A percentile compares a stretch with the other conserved stretches of the same genome.
Evolutionary conservation across 2,888 invertebrate genomes (phyloP).

Genomic region (Pristionchus japonicus): DNA sequence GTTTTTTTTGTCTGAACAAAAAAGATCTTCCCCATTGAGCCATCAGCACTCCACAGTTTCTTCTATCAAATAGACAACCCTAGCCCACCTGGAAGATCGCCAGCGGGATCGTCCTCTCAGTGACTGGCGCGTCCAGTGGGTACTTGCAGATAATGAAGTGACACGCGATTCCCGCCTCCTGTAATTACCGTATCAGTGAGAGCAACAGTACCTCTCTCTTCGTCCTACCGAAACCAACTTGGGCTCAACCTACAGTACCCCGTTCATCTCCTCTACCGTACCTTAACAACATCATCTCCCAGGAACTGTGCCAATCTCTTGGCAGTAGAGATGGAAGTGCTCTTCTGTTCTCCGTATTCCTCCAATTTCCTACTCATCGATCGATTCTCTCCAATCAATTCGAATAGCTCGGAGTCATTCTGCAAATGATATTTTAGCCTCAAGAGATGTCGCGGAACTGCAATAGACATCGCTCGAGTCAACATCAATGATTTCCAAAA

Average conservation of each 20-base stretch:
- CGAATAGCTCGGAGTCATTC: slow-evolving; percentile 94
- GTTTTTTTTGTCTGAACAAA: too few relatives aligned
- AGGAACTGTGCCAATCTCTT: slow-evolving; percentile 89
- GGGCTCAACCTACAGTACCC: background rate
- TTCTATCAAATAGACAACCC: background rate
- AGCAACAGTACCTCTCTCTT: background rate
- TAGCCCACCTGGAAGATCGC: slow-evolving; percentile 82
- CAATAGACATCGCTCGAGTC: background rate
- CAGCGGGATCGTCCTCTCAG: slow-evolving; percentile 91
- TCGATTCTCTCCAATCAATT: slow-evolving; percentile 93
- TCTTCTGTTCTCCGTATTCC: slow-evolving; percentile 91
- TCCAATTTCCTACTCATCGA: slow-evolving; percentile 84
- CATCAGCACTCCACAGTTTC: background rate
- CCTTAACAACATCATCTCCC: slow-evolving; percentile 63
- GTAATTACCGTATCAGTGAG: slow-evolving; percentile 75
- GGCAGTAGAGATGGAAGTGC: slow-evolving; percentile 97
- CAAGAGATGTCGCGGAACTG: too few relatives aligned
- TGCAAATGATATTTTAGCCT: slow-evolving; percentile 78
- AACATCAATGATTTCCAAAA: background rate
- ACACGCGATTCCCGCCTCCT: slow-evolving; percentile 96
- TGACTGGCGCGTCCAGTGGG: slow-evolving; percentile 92
- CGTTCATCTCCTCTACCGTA: background rate
- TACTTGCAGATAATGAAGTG: slow-evolving; percentile 88
- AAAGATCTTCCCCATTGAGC: too few relatives aligned
- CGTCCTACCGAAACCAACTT: background rate